phyloP scores from a whole-genome alignment of 2,113 vertebrate genomes.

The Grammomys dolichurus region DNA sequence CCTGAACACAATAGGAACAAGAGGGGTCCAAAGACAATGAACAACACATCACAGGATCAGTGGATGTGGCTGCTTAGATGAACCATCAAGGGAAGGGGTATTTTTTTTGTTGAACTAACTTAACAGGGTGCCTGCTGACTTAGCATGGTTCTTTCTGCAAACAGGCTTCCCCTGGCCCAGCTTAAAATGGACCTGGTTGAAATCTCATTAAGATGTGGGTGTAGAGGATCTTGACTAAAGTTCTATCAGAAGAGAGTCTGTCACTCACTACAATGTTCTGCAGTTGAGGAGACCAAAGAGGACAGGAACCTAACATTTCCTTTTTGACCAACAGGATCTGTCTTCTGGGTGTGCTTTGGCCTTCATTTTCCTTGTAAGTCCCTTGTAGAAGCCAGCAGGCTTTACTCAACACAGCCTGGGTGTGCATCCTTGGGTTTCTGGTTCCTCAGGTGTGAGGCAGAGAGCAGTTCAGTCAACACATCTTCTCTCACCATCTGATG shows the following conservation, averaged over 20 bases:
- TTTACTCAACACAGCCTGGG: too few species aligned
- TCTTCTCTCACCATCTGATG: not conserved
- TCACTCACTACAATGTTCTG: not conserved
- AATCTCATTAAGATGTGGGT: not conserved
- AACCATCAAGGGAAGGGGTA: not conserved
- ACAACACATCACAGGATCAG: fast-evolving
- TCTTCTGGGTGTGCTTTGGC: not conserved
- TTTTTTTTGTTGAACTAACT: not conserved
- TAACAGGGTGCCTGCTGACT: not conserved
- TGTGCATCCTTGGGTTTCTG: not conserved
- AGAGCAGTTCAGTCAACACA: not conserved
- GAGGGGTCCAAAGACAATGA: not conserved
- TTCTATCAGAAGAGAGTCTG: not conserved
- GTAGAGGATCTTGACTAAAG: not conserved
- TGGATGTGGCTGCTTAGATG: not conserved
- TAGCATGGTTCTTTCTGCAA: not conserved
- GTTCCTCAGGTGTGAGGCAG: not conserved
- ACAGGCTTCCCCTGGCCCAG: not conserved
- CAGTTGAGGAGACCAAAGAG: not conserved
- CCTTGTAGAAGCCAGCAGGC: too few species aligned
- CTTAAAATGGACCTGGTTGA: not conserved
- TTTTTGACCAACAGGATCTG: not conserved
- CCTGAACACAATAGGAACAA: not conserved
- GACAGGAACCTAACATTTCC: not conserved
- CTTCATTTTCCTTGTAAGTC: not conserved